Conservation (phyloP, 2,888 invertebrate genomes). For the Lepidocyrtinus sp. region DNA sequence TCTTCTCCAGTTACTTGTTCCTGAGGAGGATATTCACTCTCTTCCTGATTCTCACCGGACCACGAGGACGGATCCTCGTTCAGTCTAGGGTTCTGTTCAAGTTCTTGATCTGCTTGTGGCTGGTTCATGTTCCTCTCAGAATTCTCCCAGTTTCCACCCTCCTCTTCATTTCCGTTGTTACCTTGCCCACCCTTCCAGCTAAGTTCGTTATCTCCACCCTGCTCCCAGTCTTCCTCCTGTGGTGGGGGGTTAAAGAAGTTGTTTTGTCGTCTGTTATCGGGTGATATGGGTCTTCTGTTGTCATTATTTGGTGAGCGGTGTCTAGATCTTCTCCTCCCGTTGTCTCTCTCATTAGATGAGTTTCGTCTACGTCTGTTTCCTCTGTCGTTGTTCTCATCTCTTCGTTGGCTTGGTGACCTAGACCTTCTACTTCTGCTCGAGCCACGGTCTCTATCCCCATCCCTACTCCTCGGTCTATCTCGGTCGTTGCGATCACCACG, state of each 20-base stretch:
- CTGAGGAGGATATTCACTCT: slow-evolving; percentile 6
- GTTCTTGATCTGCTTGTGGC: background rate
- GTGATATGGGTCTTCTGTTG: background rate
- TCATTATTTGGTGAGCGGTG: slow-evolving; percentile 6
- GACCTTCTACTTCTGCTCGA: slow-evolving; percentile 37
- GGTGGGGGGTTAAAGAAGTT: background rate
- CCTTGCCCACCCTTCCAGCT: background rate
- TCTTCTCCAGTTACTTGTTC: slow-evolving; percentile 20
- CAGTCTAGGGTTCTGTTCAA: background rate
- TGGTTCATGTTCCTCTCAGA: slow-evolving; percentile 7
- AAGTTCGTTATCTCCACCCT: background rate
- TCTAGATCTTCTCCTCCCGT: slow-evolving; percentile 1
- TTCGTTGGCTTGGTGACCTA: slow-evolving; percentile 15
- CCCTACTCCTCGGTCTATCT: slow-evolving; percentile 53
- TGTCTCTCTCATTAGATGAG: slow-evolving; percentile 28
- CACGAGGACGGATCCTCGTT: background rate
- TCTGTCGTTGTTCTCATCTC: slow-evolving; percentile 37
- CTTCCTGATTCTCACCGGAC: slow-evolving; percentile 17
- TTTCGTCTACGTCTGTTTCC: slow-evolving; percentile 45
- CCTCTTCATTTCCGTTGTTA: background rate
- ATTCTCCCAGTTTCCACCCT: background rate
- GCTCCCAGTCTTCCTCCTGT: slow-evolving; percentile 23
- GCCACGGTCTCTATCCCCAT: slow-evolving; percentile 46
- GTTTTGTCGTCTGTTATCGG: background rate
- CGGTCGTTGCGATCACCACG: slow-evolving; percentile 42